phyloP scores from a whole-genome alignment of 2,113 vertebrate genomes.

The Trinectes maculatus region DNA sequence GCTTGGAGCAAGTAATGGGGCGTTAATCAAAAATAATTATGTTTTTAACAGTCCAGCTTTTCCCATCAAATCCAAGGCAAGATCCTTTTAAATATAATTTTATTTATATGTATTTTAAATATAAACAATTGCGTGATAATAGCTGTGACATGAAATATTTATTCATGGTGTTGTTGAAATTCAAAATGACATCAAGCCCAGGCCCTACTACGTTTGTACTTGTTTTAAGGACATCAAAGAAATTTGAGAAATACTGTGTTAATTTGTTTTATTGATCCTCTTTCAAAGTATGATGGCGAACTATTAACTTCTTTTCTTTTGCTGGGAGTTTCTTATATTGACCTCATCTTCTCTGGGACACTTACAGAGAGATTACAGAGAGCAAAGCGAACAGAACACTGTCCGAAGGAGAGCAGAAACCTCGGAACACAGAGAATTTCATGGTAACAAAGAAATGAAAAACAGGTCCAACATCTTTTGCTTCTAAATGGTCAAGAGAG shows the following conservation, averaged over 20 bases:
- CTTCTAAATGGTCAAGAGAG: conserved; percentile 5
- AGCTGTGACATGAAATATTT: conserved; percentile 8
- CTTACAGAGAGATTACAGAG: conserved; percentile 17
- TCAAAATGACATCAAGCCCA: background rate
- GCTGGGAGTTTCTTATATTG: conserved; percentile 67
- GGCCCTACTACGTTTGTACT: background rate
- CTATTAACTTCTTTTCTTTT: conserved; percentile 65
- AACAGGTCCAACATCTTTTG: background rate
- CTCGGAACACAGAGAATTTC: background rate
- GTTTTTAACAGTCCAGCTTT: conserved; percentile 59
- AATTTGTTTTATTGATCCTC: conserved; percentile 71
- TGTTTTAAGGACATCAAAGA: conserved; percentile 27
- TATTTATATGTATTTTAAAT: too few species aligned
- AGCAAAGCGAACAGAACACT: conserved; percentile 14
- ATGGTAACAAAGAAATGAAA: background rate
- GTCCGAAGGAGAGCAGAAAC: conserved; percentile 4
- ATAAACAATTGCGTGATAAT: conserved; percentile 17
- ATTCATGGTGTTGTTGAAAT: background rate
- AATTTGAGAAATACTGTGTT: conserved; percentile 41
- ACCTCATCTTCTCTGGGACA: conserved; percentile 44
- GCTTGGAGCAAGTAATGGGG: too few species aligned
- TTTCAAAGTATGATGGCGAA: conserved; percentile 56
- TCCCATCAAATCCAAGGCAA: conserved; percentile 29
- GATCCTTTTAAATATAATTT: too few species aligned
- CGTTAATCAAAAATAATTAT: too few species aligned